These are phyloP conservation scores for Gonatopus flavifemur DNA, from an alignment of 1,140 invertebrate species.

Conservation along the genomic window DNA sequence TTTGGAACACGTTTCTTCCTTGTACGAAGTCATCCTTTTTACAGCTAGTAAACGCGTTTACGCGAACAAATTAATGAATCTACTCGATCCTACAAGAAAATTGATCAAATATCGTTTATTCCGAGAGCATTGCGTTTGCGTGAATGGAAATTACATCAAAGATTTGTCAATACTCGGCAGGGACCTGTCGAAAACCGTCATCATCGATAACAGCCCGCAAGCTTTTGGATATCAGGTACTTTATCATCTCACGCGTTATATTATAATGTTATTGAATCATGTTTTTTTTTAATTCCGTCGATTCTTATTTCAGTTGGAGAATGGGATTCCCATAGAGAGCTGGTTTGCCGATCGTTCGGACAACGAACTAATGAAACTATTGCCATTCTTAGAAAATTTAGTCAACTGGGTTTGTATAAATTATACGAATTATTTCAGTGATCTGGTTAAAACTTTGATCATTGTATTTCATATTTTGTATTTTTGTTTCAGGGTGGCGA, in stretches of 20 bases:
- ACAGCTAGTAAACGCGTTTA: conserved; percentile 96
- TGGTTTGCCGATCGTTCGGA: conserved; percentile 94
- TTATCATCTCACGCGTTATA: conserved; percentile 7
- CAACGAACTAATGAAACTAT: conserved; percentile 86
- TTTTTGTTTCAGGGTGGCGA: conserved; percentile 79
- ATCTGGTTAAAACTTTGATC: background rate
- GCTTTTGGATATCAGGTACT: conserved; percentile 87
- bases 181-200: conserved; percentile 89
- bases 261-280: background rate
- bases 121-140: conserved; percentile 92
- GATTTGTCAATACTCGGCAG: conserved; percentile 91
- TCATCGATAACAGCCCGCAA: conserved; percentile 91
- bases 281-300: conserved; percentile 13
- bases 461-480: conserved; percentile 7
- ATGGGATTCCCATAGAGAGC: conserved; percentile 96
- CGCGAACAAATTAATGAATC: conserved; percentile 91
- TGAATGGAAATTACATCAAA: conserved; percentile 97
- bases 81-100: conserved; percentile 85
- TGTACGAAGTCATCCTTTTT: conserved; percentile 95
- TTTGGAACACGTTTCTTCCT: conserved; percentile 82
- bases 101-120: conserved; percentile 92
- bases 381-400: conserved; percentile 91
- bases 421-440: background rate
- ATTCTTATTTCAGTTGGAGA: conserved; percentile 78
- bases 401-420: conserved; percentile 67